A percentile compares a stretch with the other conserved stretches of the same genome.
phyloP scores from a whole-genome alignment of 2,888 invertebrate species.

The Dasysyrphus albostriatus region DNA sequence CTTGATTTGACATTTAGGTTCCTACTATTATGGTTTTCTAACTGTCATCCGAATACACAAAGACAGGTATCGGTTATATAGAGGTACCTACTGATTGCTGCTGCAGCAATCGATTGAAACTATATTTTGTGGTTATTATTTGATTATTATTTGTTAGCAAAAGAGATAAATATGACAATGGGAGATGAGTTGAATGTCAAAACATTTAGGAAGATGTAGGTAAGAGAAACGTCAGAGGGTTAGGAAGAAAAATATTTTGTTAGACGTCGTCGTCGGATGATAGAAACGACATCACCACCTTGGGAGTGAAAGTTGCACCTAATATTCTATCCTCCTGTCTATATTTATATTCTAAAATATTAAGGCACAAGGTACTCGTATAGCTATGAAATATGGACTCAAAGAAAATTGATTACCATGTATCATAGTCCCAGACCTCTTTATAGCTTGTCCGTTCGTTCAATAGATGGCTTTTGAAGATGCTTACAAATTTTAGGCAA shows the following conservation, averaged over 20 bases:
- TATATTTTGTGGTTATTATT: constrained; percentile 49
- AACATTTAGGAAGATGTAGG: constrained; percentile 40
- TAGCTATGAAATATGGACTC: constrained; percentile 47
- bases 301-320: constrained; percentile 69
- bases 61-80: constrained; percentile 13
- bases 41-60: constrained; percentile 13
- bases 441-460: constrained; percentile 42
- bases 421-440: constrained; percentile 54
- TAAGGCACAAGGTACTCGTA: background rate
- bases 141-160: constrained; percentile 56
- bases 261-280: background rate
- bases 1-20: constrained; percentile 50
- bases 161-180: constrained; percentile 48
- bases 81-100: background rate
- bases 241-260: constrained; percentile 3
- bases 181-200: constrained; percentile 55
- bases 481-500: constrained; percentile 72
- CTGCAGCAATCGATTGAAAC: constrained; percentile 41
- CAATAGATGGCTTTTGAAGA: constrained; percentile 71
- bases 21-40: background rate
- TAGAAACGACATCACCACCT: background rate
- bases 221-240: constrained; percentile 10
- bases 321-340: constrained; percentile 18
- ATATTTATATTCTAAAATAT: constrained; percentile 46
- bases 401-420: constrained; percentile 73